These are phyloP conservation scores for Anastatus disparis DNA, from an alignment of 1,140 invertebrate species.

Conservation along the genomic window DNA sequence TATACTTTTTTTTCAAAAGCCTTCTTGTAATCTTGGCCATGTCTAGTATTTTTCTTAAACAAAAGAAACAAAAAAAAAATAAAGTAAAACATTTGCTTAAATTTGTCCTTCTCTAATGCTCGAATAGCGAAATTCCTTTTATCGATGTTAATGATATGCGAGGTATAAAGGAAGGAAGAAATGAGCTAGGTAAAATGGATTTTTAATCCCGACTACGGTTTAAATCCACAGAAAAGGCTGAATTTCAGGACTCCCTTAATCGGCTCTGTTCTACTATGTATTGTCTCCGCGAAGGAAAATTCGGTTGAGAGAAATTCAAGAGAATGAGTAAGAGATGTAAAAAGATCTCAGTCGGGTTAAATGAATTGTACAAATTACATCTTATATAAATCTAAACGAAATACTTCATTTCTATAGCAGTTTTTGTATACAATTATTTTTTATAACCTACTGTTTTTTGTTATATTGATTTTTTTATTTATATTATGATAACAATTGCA, in stretches of 20 bases:
- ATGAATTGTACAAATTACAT: too few species aligned
- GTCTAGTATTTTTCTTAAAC: neutral
- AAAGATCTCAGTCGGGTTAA: too few species aligned
- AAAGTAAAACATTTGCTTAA: conserved; percentile 2
- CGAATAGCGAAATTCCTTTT: neutral
- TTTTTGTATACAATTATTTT: too few species aligned
- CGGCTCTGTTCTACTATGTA: neutral
- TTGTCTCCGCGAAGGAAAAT: conserved; percentile 2
- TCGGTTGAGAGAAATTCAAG: neutral
- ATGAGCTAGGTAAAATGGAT: neutral
- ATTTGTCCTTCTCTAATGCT: neutral
- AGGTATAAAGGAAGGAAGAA: neutral
- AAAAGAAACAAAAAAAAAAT: too few species aligned
- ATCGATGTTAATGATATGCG: conserved; percentile 8
- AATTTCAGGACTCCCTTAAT: neutral
- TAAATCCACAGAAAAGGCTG: neutral
- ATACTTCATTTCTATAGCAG: too few species aligned
- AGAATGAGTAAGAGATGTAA: too few species aligned
- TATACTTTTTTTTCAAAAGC: too few species aligned
- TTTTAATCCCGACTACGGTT: too few species aligned
- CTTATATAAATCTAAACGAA: too few species aligned
- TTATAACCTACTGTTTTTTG: too few species aligned
- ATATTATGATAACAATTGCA: too few species aligned
- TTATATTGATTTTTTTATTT: too few species aligned
- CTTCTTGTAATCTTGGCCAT: neutral